Evolutionary conservation across 2,797 vertebrate genomes (phyloP), one percentile per base, ranked within the genome.

Genomic region (Poliocrania exsul): DNA sequence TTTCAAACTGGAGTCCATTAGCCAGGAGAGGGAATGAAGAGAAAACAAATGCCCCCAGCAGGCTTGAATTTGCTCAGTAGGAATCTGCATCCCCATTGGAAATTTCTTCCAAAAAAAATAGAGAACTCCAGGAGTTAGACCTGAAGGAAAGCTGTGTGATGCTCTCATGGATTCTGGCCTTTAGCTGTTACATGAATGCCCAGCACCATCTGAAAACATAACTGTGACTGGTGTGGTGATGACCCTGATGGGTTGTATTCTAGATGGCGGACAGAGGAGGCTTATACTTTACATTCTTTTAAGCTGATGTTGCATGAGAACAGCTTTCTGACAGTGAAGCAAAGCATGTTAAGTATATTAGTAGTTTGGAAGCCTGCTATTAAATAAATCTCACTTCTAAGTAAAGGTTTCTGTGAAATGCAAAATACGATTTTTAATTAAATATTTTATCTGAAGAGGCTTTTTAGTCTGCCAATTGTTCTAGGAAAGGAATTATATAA

Each of bases 401-500:
- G 35, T 49, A 70, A 65, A 62, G 11, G 5, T 58, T 93, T 88
- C 33, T 69, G 18, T 88, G 79, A 85, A 73, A 73, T 80, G 46
- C 7, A 62, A 38, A 85, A 4, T 38, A 37, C 0, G 4, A 15
- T 73, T 84, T 84, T 57, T 31, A 79, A 90, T 82, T 35, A 25
- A 89, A n/a, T 64, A 29, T 49, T 95, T 88, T 80, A 7, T 82
- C 54, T 91, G 69, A 72, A 69, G 53, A 74, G 4, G 5, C 47
- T 89, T 90, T 77, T 24, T 93, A 3, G 89, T 78, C 58, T 94
- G 72, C 65, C 67, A 65, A 28, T 78, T 87, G 46, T 80, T 93
- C 28, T 87, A 93, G 88, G 46, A 86, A 83, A 81, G 24, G 26
- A 81, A 46, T 94, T 89, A 75, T 60, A 72, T 95, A 90, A 97